Conservation (phyloP, 2,797 vertebrate species). For the Tympanoctomys barrerae region DNA sequence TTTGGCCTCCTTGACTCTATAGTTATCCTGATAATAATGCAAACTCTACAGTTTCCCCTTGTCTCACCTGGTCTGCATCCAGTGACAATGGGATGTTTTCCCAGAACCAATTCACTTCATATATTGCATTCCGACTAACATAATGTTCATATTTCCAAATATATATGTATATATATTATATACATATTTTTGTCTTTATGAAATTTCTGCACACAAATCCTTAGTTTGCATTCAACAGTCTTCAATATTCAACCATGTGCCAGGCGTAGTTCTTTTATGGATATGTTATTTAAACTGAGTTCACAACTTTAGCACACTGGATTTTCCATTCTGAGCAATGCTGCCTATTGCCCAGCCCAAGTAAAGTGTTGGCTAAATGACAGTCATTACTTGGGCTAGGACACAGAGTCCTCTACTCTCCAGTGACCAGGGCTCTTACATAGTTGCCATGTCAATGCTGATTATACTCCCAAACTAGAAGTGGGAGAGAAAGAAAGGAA, state of each 20-base stretch:
- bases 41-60: neutral
- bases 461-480: neutral
- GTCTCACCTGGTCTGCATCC: neutral
- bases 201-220: neutral
- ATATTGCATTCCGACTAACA: neutral
- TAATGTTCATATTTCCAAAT: neutral
- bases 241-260: neutral
- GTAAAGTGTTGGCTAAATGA: neutral
- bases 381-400: neutral
- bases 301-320: neutral
- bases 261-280: neutral
- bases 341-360: rapidly evolving
- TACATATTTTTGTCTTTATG: neutral
- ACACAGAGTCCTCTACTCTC: neutral
- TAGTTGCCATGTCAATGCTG: neutral
- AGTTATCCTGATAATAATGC: neutral
- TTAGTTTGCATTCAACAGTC: neutral
- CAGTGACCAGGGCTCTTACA: neutral
- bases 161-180: neutral
- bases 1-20: too few relatives aligned
- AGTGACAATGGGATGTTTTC: neutral
- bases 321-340: neutral
- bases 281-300: neutral
- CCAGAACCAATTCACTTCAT: neutral
- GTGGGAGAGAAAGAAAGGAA: neutral